Conservation (phyloP, 2,888 invertebrate genomes). For the Tachystola acroxantha region DNA sequence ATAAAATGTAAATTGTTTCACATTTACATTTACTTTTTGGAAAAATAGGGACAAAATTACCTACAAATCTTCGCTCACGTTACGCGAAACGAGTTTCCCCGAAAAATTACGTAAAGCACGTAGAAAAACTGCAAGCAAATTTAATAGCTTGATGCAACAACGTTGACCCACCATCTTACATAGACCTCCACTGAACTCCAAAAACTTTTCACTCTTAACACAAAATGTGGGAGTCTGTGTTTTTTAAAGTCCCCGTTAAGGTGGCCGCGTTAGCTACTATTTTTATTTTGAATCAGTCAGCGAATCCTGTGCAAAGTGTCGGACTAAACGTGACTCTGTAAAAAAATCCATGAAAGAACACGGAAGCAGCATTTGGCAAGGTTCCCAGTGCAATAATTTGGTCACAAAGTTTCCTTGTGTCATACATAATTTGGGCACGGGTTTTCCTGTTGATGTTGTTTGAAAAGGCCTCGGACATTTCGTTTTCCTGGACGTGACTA, state of each 20-base stretch:
- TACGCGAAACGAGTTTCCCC: not conserved
- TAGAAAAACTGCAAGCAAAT: constrained; percentile 13
- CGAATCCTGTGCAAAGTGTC: constrained; percentile 15
- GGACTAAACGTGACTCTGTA: constrained; percentile 14
- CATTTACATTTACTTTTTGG: too few species aligned
- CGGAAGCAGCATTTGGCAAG: constrained; percentile 9
- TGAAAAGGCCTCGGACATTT: too few species aligned
- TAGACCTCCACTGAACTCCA: constrained; percentile 7
- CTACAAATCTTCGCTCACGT: too few species aligned
- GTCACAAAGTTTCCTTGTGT: not conserved
- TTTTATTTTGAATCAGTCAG: constrained; percentile 20
- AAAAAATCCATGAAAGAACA: constrained; percentile 10
- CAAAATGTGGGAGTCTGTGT: not conserved
- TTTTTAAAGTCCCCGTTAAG: constrained; percentile 7
- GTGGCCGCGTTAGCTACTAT: constrained; percentile 13
- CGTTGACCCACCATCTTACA: constrained; percentile 11
- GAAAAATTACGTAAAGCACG: constrained; percentile 8
- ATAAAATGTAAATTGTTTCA: too few species aligned
- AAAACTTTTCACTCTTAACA: not conserved
- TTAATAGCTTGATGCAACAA: constrained; percentile 15
- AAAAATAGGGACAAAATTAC: too few species aligned
- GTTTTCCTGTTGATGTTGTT: too few species aligned
- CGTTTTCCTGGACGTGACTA: too few species aligned
- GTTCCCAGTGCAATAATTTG: constrained; percentile 13
- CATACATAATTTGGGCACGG: not conserved